Evolutionary conservation across 2,113 vertebrate genomes (phyloP), one percentile per base, ranked within the genome.

Genomic region (mouse (Mus musculus)): DNA sequence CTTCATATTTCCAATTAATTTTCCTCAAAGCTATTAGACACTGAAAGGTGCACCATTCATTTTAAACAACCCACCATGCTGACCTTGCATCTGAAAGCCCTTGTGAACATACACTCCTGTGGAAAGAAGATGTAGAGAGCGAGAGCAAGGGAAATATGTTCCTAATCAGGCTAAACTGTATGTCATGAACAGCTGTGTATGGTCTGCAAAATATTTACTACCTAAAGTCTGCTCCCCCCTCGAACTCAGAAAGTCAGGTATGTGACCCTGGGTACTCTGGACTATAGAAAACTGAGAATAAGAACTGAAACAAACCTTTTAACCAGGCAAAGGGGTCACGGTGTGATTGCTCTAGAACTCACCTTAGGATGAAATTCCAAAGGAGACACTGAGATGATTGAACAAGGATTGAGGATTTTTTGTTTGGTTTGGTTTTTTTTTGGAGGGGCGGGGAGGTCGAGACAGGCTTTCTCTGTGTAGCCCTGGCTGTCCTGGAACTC

Each of bases 11-110:
- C 59, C 87, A 87, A 56, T 75, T 75, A 42, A 86, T 96, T 61
- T 96, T 61, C 63, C 46, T 85, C 72, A 46, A 92, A 95, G 72
- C 42, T 52, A 82, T 19, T 88, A 97, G 56, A 39, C 24, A 26
- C 46, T 85, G 49, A 86, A 90, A 36, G 39, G 28, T 61, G 28
- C 16, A 77, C 39, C 71, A 61, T 59, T 77, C 42, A 82, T n/a
- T 87, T 78, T n/a, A 36, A 52, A 11, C 22, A 65, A 80, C 49
- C 36, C 76, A 90, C 75, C 67, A 28, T n/a, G 12, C 26, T 93
- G 33, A 54, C 17, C 11, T 72, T n/a, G 39, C 20, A 33, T 61
- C 54, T 6, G 56, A 92, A 90, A 67, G 59, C 54, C 28, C 73
- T 46, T 28, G 26, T 80, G 16, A 16, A 8, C 20, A 65, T 28